Evolutionary conservation across 2,113 vertebrate genomes (phyloP), one percentile per base, ranked within the genome.

Genomic region (Dromiciops gliroides): DNA sequence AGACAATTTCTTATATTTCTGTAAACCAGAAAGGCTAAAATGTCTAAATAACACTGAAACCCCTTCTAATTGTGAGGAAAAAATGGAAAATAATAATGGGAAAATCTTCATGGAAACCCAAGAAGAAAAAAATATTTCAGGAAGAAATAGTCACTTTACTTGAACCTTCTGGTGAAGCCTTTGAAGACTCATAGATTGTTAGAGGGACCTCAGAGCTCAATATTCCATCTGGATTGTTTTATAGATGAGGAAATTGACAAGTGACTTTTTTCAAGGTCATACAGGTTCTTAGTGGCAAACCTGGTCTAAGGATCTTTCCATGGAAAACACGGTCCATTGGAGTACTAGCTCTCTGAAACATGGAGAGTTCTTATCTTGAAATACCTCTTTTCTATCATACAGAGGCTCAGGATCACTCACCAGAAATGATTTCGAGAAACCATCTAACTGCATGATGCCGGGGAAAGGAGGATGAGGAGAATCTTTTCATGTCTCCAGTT

Each of bases 11-110:
- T 93, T 3, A 96, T 94, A 90, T 91, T 93, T 90, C 53, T 92
- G 51, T 92, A 94, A 95, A 95, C 93, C 67, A 44, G 60, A 7
- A n/a, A 95, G n/a, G 91, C 91, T 89, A 67, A 90, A 52, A 92
- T 47, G 11, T 89, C 95, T 53, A 95, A 94, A 95, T 94, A 95
- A 93, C 9, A 47, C 89, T 53, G 89, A 93, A 89, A 49, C 83
- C 51, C 3, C 0, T 95, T 95, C 25, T 1, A 67, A 12, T 93
- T 92, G 92, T 90, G 53, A 95, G 67, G 75, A 52, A 93, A 95
- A 26, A 1, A 48, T 94, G 83, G 26, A 94, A 93, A 95, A 50
- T 26, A 92, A 52, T 44, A 44, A 83, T 83, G n/a, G 19, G 90
- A 96, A 93, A 23, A 51, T 93, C 23, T 48, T 94, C 50, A 93